A percentile compares a stretch with the other conserved stretches of the same genome.
These are phyloP conservation scores for Popillia japonica DNA, from an alignment of 1,140 invertebrate genomes.

Conservation along the genomic window DNA sequence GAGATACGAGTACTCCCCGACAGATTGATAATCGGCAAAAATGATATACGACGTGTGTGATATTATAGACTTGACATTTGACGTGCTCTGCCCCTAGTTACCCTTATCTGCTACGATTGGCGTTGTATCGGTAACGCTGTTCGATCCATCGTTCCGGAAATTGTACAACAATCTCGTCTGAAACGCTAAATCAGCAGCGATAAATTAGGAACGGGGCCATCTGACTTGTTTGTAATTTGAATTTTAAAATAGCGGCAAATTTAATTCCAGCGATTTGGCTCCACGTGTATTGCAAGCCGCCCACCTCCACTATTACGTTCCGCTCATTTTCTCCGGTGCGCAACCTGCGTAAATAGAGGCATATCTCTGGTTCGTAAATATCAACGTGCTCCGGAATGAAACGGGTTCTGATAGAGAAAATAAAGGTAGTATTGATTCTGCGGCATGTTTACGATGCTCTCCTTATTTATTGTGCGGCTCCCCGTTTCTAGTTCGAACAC, in stretches of 20 bases:
- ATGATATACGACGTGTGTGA: conserved; percentile 9
- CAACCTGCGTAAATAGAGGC: conserved; percentile 20
- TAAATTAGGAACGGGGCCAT: conserved; percentile 14
- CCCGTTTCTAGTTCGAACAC: neutral
- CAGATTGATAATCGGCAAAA: conserved; percentile 12
- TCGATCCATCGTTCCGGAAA: neutral
- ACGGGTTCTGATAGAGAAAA: conserved; percentile 1
- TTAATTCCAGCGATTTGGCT: neutral
- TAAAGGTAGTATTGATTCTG: conserved; percentile 8
- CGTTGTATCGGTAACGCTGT: neutral
- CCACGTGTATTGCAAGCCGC: neutral
- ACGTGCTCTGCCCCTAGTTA: neutral
- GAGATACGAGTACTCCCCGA: neutral
- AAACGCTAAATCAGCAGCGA: conserved; percentile 21
- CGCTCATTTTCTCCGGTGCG: neutral
- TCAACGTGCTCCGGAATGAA: neutral
- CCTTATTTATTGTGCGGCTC: conserved; percentile 6
- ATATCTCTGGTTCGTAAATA: conserved; percentile 19
- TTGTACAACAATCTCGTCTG: neutral
- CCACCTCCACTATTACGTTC: neutral
- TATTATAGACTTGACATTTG: conserved; percentile 31
- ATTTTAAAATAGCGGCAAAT: conserved; percentile 30
- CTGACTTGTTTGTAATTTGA: conserved; percentile 32
- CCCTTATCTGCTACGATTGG: neutral
- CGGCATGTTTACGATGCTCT: conserved; percentile 8